Evolutionary conservation across 2,113 vertebrate genomes (phyloP).

Genomic region (Mungos mungo): DNA sequence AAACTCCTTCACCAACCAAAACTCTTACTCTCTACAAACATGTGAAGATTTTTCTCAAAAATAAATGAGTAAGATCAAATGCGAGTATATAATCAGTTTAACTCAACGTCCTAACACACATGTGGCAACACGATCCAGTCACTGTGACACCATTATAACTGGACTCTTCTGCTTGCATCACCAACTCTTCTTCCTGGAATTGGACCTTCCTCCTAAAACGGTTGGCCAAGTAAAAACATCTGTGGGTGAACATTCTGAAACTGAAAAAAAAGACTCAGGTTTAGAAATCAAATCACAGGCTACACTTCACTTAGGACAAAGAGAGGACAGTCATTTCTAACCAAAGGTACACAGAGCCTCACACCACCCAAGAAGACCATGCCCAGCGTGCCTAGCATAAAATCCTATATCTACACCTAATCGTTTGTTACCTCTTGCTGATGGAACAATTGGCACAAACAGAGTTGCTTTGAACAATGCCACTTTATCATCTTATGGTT

Average conservation of each 20-base stretch:
- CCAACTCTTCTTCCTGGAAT: neutral
- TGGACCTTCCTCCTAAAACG: neutral
- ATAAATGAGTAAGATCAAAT: neutral
- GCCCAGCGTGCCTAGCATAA: neutral
- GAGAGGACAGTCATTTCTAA: neutral
- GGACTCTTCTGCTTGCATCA: neutral
- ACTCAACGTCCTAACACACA: neutral
- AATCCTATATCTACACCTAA: neutral
- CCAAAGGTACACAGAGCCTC: neutral
- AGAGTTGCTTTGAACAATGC: neutral
- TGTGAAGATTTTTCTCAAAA: neutral
- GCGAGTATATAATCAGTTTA: neutral
- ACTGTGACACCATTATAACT: no score
- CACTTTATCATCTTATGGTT: neutral
- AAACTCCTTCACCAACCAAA: neutral
- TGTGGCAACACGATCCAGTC: neutral
- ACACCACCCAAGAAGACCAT: neutral
- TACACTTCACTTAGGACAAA: neutral
- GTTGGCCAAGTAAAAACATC: neutral
- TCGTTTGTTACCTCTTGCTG: neutral
- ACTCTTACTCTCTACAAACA: neutral
- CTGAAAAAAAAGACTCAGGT: neutral
- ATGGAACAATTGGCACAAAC: neutral
- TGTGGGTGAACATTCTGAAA: neutral
- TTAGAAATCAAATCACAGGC: neutral